Base-by-base conservation (phyloP, 2,888 invertebrate genomes). In the Furcula furcula region DNA sequence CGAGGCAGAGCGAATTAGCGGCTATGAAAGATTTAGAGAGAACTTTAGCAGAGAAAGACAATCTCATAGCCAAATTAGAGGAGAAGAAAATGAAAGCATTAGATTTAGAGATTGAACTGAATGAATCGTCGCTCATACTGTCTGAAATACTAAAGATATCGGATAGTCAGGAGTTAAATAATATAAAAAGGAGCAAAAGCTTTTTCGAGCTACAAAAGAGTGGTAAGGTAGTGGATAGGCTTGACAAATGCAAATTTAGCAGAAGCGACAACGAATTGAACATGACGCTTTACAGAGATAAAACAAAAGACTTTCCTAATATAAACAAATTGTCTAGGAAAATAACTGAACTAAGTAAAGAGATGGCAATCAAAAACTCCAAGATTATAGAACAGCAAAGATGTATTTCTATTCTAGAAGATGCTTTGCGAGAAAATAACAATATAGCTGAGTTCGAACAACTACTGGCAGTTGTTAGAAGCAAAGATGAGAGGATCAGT, bases 401-500 rank as follows among this genome's bases (percentile, higher is more conserved):
- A 56, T 90, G 90, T 61, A 82, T 90, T 57, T 80, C 79, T 0
- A 89, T 89, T 29, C 57, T 91, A 40, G 91, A 90, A 72, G 89
- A 89, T 16, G 90, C 90, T 3, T 68, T 91, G 25, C 78, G 87
- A 52, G 89, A 91, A 30, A 89, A 90, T 52, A 89, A 90, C 40
- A 90, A 91, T 46, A 90, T 90, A 46, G 89, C 89, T 13, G 91
- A 91, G 46, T 85, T 92, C 34, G 89, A 91, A 55, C 91, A 91
- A 54, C 68, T 93, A 23, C 66, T 91, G 40, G 85, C 89, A 3
- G 86, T 90, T 4, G 82, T 92, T 4, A 81, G 90, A 41, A 90
- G 90, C 51, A 93, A 93, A 75, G 90, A 92, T 36, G 91, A 91
- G 42, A 89, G 95, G 48, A 94, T 97, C 34, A 91, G 92, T 63